A percentile compares a stretch with the other conserved stretches of the same genome.
phyloP scores from a whole-genome alignment of 2,888 invertebrate species.

The Shargacucullia verbasci region DNA sequence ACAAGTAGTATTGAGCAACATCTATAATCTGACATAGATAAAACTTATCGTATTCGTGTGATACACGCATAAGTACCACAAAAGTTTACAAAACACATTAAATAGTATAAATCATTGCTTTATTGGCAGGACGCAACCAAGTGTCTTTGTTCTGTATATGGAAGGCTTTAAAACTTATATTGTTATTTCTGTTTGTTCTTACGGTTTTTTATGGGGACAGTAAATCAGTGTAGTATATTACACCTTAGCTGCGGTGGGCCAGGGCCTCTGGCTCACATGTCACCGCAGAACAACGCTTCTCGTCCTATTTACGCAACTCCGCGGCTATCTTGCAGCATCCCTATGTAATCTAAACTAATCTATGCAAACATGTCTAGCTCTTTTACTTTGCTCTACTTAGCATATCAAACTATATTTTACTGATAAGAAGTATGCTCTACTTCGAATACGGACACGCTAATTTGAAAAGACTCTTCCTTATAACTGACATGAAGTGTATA shows the following conservation, averaged over 20 bases:
- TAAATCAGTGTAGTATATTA: slow-evolving; percentile 62
- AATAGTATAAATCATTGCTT: slow-evolving; percentile 45
- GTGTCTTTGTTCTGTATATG: slow-evolving; percentile 47
- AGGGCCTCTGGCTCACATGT: slow-evolving; percentile 57
- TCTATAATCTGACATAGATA: slow-evolving; percentile 42
- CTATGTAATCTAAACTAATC: slow-evolving; percentile 69
- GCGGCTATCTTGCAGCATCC: slow-evolving; percentile 65
- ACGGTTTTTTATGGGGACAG: slow-evolving; percentile 60
- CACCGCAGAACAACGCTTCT: slow-evolving; percentile 63
- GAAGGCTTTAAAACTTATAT: slow-evolving; percentile 41
- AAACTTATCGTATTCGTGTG: slow-evolving; percentile 39
- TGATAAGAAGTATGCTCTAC: slow-evolving; percentile 60
- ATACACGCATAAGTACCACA: slow-evolving; percentile 22
- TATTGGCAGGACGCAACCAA: slow-evolving; percentile 30
- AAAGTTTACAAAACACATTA: slow-evolving; percentile 40
- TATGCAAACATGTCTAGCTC: slow-evolving; percentile 64
- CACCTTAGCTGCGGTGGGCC: slow-evolving; percentile 49
- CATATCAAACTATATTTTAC: slow-evolving; percentile 61
- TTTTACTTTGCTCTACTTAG: slow-evolving; percentile 62
- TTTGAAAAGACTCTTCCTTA: slow-evolving; percentile 28
- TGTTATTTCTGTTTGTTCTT: slow-evolving; percentile 52
- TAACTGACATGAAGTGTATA: slow-evolving; percentile 3
- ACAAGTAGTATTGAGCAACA: slow-evolving; percentile 27
- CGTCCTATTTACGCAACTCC: slow-evolving; percentile 74
- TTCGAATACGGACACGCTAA: slow-evolving; percentile 28